These are phyloP conservation scores for Drosophila athabasca DNA, from an alignment of 1,140 invertebrate species.

Conservation along the genomic window DNA sequence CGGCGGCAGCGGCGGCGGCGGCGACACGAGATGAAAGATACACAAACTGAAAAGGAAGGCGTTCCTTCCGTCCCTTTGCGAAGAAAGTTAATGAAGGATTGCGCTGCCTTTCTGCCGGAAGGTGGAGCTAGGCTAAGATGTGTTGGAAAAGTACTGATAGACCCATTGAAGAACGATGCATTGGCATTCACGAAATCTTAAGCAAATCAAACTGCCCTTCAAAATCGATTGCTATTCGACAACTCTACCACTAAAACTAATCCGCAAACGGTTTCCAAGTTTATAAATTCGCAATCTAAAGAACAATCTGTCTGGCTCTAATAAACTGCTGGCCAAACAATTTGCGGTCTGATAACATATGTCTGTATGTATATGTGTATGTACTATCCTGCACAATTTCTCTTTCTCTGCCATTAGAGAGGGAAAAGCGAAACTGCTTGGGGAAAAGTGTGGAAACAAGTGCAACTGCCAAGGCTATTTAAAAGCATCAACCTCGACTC, in stretches of 20 bases:
- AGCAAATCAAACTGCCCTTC: no score
- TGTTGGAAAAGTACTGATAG: no score
- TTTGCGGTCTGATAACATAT: conserved; percentile 47
- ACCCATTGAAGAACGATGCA: no score
- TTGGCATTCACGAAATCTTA: no score
- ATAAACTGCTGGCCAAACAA: conserved; percentile 40
- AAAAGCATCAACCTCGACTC: conserved; percentile 57
- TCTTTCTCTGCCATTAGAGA: conserved; percentile 1
- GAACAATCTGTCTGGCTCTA: conserved; percentile 29
- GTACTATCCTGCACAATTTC: conserved; percentile 1
- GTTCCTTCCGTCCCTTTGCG: background rate
- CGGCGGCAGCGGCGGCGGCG: conserved; percentile 1
- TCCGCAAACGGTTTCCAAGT: background rate
- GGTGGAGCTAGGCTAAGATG: no score
- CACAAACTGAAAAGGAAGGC: conserved; percentile 3
- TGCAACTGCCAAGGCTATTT: conserved; percentile 72
- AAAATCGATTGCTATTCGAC: no score
- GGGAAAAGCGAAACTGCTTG: conserved; percentile 41
- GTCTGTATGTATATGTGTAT: conserved; percentile 3
- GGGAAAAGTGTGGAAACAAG: conserved; percentile 49
- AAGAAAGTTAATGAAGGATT: conserved; percentile 13
- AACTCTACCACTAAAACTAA: background rate
- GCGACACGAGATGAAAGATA: conserved; percentile 39
- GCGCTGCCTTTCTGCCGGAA: background rate
- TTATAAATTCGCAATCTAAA: conserved; percentile 39